Conservation (phyloP, 37 sponge, comb jelly and placozoan genomes). For the Halisarca cf. caerulea region DNA sequence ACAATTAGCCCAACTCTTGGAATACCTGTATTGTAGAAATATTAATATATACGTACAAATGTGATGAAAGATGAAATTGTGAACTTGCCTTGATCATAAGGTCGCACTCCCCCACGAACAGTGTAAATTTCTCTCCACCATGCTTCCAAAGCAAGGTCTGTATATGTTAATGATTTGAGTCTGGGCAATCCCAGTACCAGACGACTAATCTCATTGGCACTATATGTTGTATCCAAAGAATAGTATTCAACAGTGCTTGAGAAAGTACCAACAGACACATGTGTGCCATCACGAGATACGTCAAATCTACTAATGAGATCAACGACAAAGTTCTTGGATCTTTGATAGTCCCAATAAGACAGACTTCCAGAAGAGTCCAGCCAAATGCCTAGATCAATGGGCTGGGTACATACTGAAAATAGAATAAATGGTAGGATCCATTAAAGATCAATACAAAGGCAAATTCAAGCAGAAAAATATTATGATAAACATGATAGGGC, state of each 20-base stretch:
- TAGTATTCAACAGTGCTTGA: neutral
- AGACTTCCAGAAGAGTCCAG: slow-evolving; percentile 2
- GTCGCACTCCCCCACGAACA: neutral
- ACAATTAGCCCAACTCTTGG: neutral
- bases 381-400: slow-evolving; percentile 7
- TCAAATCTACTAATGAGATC: neutral
- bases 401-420: neutral
- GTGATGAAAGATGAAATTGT: neutral
- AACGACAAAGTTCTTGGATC: neutral
- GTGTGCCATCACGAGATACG: neutral
- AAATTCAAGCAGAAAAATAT: too few species aligned
- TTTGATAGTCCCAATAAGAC: neutral
- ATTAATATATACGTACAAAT: neutral
- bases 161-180: neutral
- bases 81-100: neutral
- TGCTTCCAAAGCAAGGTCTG: slow-evolving; percentile 4
- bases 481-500: too few species aligned
- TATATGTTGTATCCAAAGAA: neutral
- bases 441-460: too few species aligned
- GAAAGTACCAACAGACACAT: slow-evolving; percentile 8
- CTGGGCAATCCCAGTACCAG: neutral
- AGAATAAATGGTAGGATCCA: too few species aligned
- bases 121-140: neutral
- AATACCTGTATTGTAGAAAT: neutral
- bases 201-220: neutral